Evolutionary conservation across 2,797 vertebrate genomes (phyloP).

Genomic region (Antrozous pallidus): DNA sequence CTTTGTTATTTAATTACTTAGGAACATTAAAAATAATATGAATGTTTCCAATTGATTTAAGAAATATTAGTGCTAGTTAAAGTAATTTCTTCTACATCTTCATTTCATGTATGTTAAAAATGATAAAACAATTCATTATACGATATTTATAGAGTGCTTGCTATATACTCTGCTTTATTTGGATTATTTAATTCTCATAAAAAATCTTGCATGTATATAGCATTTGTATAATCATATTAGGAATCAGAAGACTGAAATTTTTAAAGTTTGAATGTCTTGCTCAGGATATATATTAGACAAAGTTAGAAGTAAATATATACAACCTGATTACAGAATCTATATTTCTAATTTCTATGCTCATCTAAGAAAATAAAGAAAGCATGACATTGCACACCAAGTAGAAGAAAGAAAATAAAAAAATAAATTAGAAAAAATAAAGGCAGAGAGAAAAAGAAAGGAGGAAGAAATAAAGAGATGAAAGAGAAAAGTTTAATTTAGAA

Average conservation of each 20-base stretch:
- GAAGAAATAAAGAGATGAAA: not conserved
- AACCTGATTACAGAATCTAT: not conserved
- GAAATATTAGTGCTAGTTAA: not conserved
- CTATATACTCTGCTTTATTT: not conserved
- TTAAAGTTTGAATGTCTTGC: not conserved
- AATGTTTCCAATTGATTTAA: not conserved
- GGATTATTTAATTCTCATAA: not conserved
- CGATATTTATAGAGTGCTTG: not conserved
- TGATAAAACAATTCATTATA: not conserved
- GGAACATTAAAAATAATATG: not conserved
- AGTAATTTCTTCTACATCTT: not conserved
- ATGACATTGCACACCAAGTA: not conserved
- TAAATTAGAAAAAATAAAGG: not conserved
- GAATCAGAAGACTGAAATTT: not conserved
- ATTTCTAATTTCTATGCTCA: not conserved
- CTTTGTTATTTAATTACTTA: not conserved
- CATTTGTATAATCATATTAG: not conserved
- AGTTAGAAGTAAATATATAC: not conserved
- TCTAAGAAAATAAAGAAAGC: not conserved
- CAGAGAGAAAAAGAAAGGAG: not conserved
- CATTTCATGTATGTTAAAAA: not conserved
- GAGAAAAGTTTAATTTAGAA: not conserved
- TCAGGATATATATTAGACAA: not conserved
- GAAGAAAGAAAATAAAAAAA: not conserved
- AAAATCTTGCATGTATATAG: not conserved